Conservation (phyloP, 2,797 vertebrate species). For the Botia kubotai region DNA sequence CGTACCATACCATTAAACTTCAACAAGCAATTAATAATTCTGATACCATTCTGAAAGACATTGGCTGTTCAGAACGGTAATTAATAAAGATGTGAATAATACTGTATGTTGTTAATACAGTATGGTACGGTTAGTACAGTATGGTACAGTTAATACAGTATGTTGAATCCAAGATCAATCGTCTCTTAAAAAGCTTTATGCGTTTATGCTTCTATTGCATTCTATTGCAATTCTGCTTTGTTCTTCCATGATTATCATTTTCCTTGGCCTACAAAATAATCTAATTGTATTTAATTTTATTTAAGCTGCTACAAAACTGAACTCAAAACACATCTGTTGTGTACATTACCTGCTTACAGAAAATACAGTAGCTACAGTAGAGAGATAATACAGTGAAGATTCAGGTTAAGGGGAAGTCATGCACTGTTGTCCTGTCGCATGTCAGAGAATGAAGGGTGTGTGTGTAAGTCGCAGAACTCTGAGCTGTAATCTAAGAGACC, state of each 20-base stretch:
- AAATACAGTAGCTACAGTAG: too few relatives aligned
- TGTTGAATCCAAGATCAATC: not conserved
- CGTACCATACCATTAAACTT: not conserved
- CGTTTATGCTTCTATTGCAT: not conserved
- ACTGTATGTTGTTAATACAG: not conserved
- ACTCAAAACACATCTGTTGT: not conserved
- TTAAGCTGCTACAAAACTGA: not conserved
- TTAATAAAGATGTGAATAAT: not conserved
- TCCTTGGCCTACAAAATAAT: too few relatives aligned
- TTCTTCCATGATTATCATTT: not conserved
- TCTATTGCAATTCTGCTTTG: not conserved
- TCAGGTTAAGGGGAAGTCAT: not conserved
- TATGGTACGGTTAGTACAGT: not conserved
- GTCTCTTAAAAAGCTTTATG: not conserved
- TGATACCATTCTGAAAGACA: not conserved
- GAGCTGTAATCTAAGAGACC: conserved; percentile 36
- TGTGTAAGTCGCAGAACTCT: conserved; percentile 17
- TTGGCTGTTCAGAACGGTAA: not conserved
- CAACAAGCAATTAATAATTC: conserved; percentile 32
- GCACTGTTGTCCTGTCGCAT: not conserved
- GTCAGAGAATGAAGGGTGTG: conserved; percentile 8
- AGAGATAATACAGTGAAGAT: not conserved
- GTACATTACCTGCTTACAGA: not conserved
- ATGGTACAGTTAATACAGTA: not conserved
- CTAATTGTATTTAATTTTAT: too few relatives aligned